Percentiles rank a stretch among this genome's conserved stretches.
phyloP scores from a whole-genome alignment of 2,113 vertebrate genomes.

The Taxidea taxus region DNA sequence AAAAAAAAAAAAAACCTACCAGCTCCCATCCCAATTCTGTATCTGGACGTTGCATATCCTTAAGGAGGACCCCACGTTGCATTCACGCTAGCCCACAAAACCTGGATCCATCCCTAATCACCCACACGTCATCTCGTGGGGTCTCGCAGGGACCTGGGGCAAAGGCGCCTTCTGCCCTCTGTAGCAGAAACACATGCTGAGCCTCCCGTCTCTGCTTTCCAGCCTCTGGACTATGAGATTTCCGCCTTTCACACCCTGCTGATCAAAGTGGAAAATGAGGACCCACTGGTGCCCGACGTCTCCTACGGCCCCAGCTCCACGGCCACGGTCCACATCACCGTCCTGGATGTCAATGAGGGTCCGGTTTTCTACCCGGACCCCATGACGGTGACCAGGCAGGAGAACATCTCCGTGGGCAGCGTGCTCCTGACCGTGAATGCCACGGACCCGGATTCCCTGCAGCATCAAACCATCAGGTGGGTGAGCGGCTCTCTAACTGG shows the following conservation, averaged over 20 bases:
- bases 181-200: rapidly evolving
- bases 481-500: neutral
- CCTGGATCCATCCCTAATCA: neutral
- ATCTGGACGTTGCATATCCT: neutral
- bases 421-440: conserved; percentile 92
- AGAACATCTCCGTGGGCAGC: conserved; percentile 92
- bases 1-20: neutral
- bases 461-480: conserved; percentile 94
- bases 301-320: conserved; percentile 95
- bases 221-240: conserved; percentile 96
- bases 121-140: rapidly evolving
- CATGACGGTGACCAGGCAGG: conserved; percentile 88
- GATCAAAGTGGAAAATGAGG: conserved; percentile 97
- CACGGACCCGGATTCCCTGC: conserved; percentile 93
- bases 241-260: conserved; percentile 90
- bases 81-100: neutral
- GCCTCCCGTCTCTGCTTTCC: conserved; percentile 33
- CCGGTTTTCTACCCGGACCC: conserved; percentile 96
- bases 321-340: conserved; percentile 91
- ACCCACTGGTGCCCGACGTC: conserved; percentile 90
- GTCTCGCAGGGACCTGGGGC: neutral
- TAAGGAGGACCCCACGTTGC: neutral
- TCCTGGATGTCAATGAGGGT: conserved; percentile 95
- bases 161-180: rapidly evolving
- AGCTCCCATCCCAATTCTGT: neutral